These are phyloP conservation scores for Silurus meridionalis DNA, from an alignment of 2,113 vertebrate species.

Conservation along the genomic window DNA sequence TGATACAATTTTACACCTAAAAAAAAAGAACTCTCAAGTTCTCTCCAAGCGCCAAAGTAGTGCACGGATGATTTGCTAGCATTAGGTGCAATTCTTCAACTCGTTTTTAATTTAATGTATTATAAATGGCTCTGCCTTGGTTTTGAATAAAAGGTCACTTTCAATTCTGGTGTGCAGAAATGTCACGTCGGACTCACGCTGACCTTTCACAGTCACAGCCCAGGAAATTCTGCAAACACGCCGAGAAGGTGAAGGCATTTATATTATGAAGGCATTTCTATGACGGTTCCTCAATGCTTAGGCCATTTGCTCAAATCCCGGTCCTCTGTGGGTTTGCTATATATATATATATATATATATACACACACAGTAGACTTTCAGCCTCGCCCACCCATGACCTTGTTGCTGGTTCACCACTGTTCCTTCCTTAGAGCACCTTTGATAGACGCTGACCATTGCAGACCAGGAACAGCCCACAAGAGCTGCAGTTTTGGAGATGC, in stretches of 20 bases:
- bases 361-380: too few relatives aligned
- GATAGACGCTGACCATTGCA: too few relatives aligned
- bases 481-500: too few relatives aligned
- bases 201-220: constrained; percentile 34
- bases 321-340: not conserved
- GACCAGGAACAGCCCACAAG: too few relatives aligned
- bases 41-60: not conserved
- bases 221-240: not conserved
- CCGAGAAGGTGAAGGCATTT: not conserved
- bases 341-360: too few relatives aligned
- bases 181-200: constrained; percentile 26
- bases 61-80: not conserved
- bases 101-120: constrained; percentile 11
- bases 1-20: not conserved
- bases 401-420: too few relatives aligned
- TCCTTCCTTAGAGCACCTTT: too few relatives aligned
- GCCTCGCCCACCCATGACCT: too few relatives aligned
- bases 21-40: not conserved
- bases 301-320: not conserved
- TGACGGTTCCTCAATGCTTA: not conserved
- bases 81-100: constrained; percentile 6
- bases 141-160: constrained; percentile 30
- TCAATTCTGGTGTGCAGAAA: constrained; percentile 14
- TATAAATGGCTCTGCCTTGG: constrained; percentile 40
- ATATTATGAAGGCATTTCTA: not conserved